These are phyloP conservation scores for Myodes glareolus DNA, from an alignment of 2,113 vertebrate genomes.

Conservation along the genomic window DNA sequence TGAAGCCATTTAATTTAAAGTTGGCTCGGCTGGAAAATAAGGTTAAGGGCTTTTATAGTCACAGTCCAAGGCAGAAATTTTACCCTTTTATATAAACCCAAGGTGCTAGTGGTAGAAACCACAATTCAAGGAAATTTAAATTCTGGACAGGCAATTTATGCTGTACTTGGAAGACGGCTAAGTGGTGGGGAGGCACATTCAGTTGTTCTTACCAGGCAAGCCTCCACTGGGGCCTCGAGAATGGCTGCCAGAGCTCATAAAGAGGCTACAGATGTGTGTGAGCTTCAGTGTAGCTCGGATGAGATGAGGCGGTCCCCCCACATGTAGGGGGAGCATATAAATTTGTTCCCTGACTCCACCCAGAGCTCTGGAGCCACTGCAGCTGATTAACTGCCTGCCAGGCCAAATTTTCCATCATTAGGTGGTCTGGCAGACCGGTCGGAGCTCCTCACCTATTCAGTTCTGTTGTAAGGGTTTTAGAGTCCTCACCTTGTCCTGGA, in stretches of 20 bases:
- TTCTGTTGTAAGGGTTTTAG: background rate
- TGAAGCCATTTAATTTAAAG: constrained; percentile 74
- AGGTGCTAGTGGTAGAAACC: constrained; percentile 59
- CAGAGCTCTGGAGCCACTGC: background rate
- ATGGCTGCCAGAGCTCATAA: constrained; percentile 43
- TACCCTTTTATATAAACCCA: constrained; percentile 66
- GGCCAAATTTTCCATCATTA: constrained; percentile 61
- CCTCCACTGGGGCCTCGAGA: background rate
- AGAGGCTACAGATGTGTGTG: constrained; percentile 53
- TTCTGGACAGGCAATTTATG: background rate
- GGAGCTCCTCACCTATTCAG: constrained; percentile 18
- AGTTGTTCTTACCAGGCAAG: background rate
- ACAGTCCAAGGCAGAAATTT: constrained; percentile 60
- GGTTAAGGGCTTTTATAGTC: constrained; percentile 73
- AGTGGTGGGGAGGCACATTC: background rate
- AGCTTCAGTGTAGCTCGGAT: background rate
- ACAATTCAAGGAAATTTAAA: constrained; percentile 64
- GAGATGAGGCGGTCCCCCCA: background rate
- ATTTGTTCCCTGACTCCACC: background rate
- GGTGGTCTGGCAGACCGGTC: constrained; percentile 55
- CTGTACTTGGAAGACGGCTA: constrained; percentile 12
- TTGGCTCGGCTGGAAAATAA: constrained; percentile 77
- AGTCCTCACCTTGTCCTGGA: constrained; percentile 50
- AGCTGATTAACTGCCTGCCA: constrained; percentile 35
- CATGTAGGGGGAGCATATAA: background rate